Conservation (phyloP, 1,140 invertebrate species). For the Sitophilus oryzae region DNA sequence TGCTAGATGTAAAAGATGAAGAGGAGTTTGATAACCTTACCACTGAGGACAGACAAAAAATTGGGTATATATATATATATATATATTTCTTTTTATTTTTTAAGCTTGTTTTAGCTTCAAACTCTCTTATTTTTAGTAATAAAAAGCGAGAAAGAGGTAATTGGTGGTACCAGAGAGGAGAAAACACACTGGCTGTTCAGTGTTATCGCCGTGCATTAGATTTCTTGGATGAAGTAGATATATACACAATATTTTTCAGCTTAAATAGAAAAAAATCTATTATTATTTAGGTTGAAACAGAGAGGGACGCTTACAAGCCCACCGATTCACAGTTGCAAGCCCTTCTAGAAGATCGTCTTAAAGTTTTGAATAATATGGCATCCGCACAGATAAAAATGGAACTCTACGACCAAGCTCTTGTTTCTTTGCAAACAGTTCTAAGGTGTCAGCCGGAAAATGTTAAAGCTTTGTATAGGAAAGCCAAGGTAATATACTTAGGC, state of each 20-base stretch:
- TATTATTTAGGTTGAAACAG: conserved; percentile 31
- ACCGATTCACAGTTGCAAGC: conserved; percentile 53
- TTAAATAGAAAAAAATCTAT: no score
- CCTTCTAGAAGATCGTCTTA: conserved; percentile 70
- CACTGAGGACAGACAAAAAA: conserved; percentile 53
- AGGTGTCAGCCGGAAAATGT: conserved; percentile 78
- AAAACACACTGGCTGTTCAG: conserved; percentile 71
- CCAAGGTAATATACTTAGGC: conserved; percentile 51
- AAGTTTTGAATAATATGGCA: conserved; percentile 85
- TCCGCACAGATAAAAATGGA: conserved; percentile 81
- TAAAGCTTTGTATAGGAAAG: conserved; percentile 85
- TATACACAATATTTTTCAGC: no score
- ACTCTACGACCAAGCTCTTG: conserved; percentile 73
- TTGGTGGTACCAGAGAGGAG: conserved; percentile 77
- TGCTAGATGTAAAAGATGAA: conserved; percentile 59
- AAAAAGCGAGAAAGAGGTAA: conserved; percentile 80
- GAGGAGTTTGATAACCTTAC: conserved; percentile 56
- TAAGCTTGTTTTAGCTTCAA: not conserved
- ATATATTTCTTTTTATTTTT: not conserved
- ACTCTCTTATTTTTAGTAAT: conserved; percentile 50
- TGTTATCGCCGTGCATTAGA: conserved; percentile 79
- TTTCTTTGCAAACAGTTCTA: conserved; percentile 74
- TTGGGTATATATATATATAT: conserved; percentile 51
- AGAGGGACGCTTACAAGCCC: conserved; percentile 52
- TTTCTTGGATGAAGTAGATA: conserved; percentile 60